Base-by-base conservation (phyloP, 2,797 vertebrate species). In the Pogoniulus pusillus region DNA sequence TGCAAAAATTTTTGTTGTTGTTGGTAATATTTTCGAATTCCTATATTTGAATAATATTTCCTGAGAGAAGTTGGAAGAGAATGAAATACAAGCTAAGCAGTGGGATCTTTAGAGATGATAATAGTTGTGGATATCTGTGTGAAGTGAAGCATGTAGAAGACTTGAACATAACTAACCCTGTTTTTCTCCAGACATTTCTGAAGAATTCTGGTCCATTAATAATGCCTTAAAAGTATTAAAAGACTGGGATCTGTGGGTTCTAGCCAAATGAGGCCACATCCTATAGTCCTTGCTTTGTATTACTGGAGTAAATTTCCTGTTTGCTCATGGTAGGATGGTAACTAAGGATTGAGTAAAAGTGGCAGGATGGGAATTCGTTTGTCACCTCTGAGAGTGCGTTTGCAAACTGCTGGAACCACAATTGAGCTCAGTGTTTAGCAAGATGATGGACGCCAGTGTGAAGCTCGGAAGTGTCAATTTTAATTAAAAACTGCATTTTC, bases 341-440 rank as follows among this genome's bases (percentile, higher is more conserved):
- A 37, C 5, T 82, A 72, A 81, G 82, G 68, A 59, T 5, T 87
- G 63, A 76, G 53, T 70, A 85, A 78, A 70, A 70, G 57, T 41
- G 57, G 78, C 63, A 70, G 73, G 89, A 87, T 93, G 88, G 59
- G 90, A 93, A 90, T 66, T 32, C 63, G 29, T 93, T 87, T 96
- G 76, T 79, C 84, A 91, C 95, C 66, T 93, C 93, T 4, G 53
- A 87, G 73, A 70, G 49, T 85, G 70, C 1, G 2, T 60, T 93
- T 89, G 63, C 73, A 92, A 78, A 90, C 92, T 88, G 76, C 91
- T 93, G 84, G 94, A 91, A 83, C 76, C 82, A 95, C 93, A 95
- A 96, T 94, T 90, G 86, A 95, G 86, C 73, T 94, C 86, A 95
- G 82, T 96, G 94, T 96, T 96, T 91, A 94, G 82, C 82, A 96